phyloP scores from a whole-genome alignment of 1,140 invertebrate species.

The Lamellibrachia luymesi region DNA sequence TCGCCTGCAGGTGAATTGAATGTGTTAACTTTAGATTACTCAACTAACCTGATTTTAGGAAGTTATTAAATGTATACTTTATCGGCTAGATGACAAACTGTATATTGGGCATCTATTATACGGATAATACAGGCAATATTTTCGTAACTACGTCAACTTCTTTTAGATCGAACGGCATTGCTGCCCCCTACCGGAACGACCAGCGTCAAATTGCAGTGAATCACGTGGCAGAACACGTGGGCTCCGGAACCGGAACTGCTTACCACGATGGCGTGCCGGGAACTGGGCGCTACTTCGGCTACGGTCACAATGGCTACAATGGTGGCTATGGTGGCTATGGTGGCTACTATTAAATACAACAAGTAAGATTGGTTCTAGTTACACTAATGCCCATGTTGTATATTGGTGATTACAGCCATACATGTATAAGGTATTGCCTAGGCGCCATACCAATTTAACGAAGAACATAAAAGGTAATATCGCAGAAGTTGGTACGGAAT shows the following conservation, averaged over 20 bases:
- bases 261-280: slow-evolving; percentile 22
- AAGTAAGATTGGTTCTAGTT: background rate
- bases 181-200: slow-evolving; percentile 25
- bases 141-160: background rate
- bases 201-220: slow-evolving; percentile 24
- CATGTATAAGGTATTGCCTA: background rate
- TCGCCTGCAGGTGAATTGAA: background rate
- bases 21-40: background rate
- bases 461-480: too few relatives aligned
- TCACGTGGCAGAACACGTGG: slow-evolving; percentile 22
- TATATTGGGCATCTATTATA: too few relatives aligned
- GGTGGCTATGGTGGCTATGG: slow-evolving; percentile 21
- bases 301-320: slow-evolving; percentile 12
- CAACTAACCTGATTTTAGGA: background rate
- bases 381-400: background rate
- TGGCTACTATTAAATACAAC: background rate
- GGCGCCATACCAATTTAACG: too few relatives aligned
- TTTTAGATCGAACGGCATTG: slow-evolving; percentile 21
- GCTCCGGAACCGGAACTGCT: slow-evolving; percentile 22
- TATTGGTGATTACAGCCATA: background rate
- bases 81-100: background rate
- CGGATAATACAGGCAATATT: background rate
- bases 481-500: too few relatives aligned
- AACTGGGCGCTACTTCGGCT: slow-evolving; percentile 10
- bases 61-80: background rate